phyloP scores from a whole-genome alignment of 2,888 invertebrate species.

The Lycia hirtaria region DNA sequence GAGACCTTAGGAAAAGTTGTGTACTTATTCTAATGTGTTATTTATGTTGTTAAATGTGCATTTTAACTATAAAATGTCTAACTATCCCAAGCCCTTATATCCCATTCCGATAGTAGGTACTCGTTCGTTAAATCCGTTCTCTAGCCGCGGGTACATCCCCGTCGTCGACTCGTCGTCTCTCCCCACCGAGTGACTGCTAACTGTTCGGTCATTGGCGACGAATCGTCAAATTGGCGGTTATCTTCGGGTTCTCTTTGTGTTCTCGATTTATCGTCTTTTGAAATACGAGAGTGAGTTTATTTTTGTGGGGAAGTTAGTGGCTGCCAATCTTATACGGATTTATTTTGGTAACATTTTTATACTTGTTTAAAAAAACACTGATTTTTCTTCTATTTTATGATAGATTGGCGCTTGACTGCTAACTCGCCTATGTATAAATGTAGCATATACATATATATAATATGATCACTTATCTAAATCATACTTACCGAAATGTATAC shows the following conservation, averaged over 20 bases:
- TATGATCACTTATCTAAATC: too few species aligned
- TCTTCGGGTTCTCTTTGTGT: slow-evolving; percentile 21
- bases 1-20: too few species aligned
- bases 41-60: too few species aligned
- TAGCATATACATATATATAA: too few species aligned
- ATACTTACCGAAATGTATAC: too few species aligned
- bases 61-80: background rate
- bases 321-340: too few species aligned
- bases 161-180: slow-evolving; percentile 16
- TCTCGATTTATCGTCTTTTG: slow-evolving; percentile 9
- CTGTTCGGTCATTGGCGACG: slow-evolving; percentile 37
- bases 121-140: slow-evolving; percentile 27
- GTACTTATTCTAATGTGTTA: too few species aligned
- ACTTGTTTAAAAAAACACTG: too few species aligned
- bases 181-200: slow-evolving; percentile 33
- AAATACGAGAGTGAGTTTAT: slow-evolving; percentile 9
- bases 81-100: slow-evolving; percentile 1
- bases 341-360: too few species aligned
- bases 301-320: slow-evolving; percentile 1
- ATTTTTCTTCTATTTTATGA: too few species aligned
- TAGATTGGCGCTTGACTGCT: too few species aligned
- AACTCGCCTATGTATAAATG: too few species aligned
- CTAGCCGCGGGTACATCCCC: slow-evolving; percentile 10
- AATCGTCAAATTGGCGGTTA: slow-evolving; percentile 26
- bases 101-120: background rate